These are phyloP conservation scores for Trinorchestia longiramus DNA, from an alignment of 1,140 invertebrate species.

Conservation along the genomic window DNA sequence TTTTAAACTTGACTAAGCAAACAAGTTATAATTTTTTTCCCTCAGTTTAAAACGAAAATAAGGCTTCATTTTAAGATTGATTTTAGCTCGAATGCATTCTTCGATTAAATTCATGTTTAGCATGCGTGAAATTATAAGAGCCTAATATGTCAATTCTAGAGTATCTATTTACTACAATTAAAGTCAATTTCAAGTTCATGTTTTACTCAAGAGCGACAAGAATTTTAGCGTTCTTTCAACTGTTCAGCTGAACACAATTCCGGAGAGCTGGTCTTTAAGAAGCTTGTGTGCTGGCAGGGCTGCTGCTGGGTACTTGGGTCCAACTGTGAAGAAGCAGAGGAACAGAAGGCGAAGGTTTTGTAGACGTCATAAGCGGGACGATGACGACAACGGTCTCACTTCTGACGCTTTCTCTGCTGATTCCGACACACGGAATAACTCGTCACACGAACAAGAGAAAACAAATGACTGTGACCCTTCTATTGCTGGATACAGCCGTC, in stretches of 20 bases:
- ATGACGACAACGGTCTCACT: background rate
- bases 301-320: background rate
- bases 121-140: background rate
- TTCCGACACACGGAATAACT: background rate
- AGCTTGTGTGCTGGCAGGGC: background rate
- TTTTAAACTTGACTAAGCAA: no score
- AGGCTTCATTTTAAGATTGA: background rate
- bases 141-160: background rate
- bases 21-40: no score
- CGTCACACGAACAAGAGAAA: background rate
- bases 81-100: background rate
- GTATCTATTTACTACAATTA: background rate
- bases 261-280: background rate
- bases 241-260: background rate
- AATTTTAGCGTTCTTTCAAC: background rate
- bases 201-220: background rate
- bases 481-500: slow-evolving; percentile 4
- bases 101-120: background rate
- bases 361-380: background rate
- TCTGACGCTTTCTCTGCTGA: background rate
- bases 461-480: background rate
- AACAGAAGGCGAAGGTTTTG: slow-evolving; percentile 1
- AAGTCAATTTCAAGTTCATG: background rate
- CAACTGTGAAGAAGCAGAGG: slow-evolving; percentile 19
- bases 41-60: no score